These are phyloP conservation scores for Lagria hirta DNA, from an alignment of 2,888 invertebrate genomes.

Conservation along the genomic window DNA sequence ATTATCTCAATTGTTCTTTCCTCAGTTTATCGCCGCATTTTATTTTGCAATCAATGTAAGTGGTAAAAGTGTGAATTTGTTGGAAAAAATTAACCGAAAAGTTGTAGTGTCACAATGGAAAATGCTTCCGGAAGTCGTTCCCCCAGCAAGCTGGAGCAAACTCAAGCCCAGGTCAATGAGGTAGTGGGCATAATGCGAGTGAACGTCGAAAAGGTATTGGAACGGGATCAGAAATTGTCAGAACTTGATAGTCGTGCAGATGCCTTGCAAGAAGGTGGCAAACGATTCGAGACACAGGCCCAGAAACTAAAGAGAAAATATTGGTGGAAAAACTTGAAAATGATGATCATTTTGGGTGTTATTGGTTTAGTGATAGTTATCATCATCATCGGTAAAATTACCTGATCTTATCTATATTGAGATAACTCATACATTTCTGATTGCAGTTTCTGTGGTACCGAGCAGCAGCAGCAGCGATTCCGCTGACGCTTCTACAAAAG, in stretches of 20 bases:
- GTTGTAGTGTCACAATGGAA: too few species aligned
- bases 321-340: constrained; percentile 97
- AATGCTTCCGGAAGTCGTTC: constrained; percentile 36
- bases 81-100: too few species aligned
- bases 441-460: too few species aligned
- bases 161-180: constrained; percentile 58
- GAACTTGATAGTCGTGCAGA: constrained; percentile 95
- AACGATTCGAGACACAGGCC: constrained; percentile 96
- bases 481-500: too few species aligned
- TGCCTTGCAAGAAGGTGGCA: constrained; percentile 90
- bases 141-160: constrained; percentile 48
- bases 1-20: too few species aligned
- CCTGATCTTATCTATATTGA: background rate
- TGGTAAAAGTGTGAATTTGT: too few species aligned
- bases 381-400: constrained; percentile 82
- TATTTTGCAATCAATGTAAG: too few species aligned
- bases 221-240: constrained; percentile 92
- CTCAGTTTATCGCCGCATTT: too few species aligned
- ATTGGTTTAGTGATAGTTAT: constrained; percentile 80
- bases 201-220: constrained; percentile 94
- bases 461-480: too few species aligned
- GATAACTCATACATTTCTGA: background rate
- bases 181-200: constrained; percentile 94
- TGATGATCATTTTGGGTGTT: constrained; percentile 90
- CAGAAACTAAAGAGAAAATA: constrained; percentile 96